Evolutionary conservation across 1,140 invertebrate genomes (phyloP).

Genomic region (Chelonus insularis): DNA sequence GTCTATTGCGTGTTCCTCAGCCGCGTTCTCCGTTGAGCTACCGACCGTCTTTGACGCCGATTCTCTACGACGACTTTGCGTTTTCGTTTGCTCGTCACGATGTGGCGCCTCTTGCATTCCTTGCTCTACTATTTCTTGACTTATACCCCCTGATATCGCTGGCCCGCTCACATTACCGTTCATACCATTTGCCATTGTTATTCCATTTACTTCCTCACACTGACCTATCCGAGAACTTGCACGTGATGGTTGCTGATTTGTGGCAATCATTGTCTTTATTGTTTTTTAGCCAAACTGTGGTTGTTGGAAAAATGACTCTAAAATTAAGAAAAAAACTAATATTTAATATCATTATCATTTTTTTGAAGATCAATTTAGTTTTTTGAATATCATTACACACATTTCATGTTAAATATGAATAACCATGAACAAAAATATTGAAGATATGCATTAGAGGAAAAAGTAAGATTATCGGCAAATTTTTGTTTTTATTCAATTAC

Average conservation of each 20-base stretch:
- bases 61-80: conserved; percentile 10
- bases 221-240: conserved; percentile 44
- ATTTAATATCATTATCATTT: too few relatives aligned
- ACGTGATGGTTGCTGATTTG: conserved; percentile 38
- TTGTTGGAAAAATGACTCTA: too few relatives aligned
- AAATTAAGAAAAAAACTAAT: too few relatives aligned
- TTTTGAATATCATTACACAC: too few relatives aligned
- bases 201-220: conserved; percentile 41
- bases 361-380: too few relatives aligned
- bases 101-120: conserved; percentile 56
- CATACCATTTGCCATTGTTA: conserved; percentile 42
- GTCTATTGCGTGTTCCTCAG: conserved; percentile 37
- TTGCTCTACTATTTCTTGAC: conserved; percentile 38
- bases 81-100: conserved; percentile 43
- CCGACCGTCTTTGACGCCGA: conserved; percentile 47
- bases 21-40: conserved; percentile 37
- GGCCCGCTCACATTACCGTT: conserved; percentile 5
- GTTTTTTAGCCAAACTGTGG: too few relatives aligned
- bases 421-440: too few relatives aligned
- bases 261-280: conserved; percentile 39
- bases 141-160: conserved; percentile 35
- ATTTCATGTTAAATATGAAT: too few relatives aligned
- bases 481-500: too few relatives aligned
- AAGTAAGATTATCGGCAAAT: too few relatives aligned
- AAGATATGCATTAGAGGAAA: too few relatives aligned